Evolutionary conservation across 2,797 vertebrate genomes (phyloP).

Genomic region (Xyrichtys novacula): DNA sequence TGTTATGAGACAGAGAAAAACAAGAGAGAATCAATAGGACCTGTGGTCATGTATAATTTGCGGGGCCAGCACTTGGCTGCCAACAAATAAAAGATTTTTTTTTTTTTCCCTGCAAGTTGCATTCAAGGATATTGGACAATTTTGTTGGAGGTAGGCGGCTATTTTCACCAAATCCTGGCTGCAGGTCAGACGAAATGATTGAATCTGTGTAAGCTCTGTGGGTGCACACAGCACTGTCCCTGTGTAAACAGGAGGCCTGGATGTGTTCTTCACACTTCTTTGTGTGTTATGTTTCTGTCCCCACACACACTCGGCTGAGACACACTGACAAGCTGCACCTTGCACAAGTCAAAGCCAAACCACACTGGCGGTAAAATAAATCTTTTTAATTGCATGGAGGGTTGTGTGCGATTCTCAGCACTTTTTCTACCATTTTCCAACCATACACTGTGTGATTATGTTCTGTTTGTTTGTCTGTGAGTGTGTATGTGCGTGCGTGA

Average conservation of each 20-base stretch:
- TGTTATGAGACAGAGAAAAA: constrained; percentile 81
- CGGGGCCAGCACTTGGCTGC: constrained; percentile 78
- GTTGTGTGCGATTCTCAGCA: constrained; percentile 42
- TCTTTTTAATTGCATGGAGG: constrained; percentile 66
- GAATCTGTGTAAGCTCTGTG: constrained; percentile 75
- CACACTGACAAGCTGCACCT: constrained; percentile 58
- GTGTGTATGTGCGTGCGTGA: constrained; percentile 62
- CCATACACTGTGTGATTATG: constrained; percentile 58
- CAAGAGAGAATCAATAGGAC: constrained; percentile 82
- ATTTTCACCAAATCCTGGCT: constrained; percentile 77
- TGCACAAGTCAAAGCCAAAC: constrained; percentile 55
- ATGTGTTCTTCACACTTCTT: constrained; percentile 61
- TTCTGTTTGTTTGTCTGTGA: constrained; percentile 62
- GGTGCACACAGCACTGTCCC: constrained; percentile 66
- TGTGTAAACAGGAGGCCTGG: constrained; percentile 74
- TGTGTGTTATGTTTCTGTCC: constrained; percentile 43
- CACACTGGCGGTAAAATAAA: constrained; percentile 53
- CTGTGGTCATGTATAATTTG: constrained; percentile 83
- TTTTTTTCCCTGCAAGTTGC: constrained; percentile 54
- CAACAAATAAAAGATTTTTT: constrained; percentile 77
- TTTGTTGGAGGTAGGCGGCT: constrained; percentile 68
- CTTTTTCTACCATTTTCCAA: constrained; percentile 39
- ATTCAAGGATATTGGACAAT: constrained; percentile 79
- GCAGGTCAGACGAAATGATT: constrained; percentile 74
- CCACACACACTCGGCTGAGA: constrained; percentile 46